These are phyloP conservation scores for Hemicrepidius hirtus DNA, from an alignment of 2,888 invertebrate species.

Conservation along the genomic window DNA sequence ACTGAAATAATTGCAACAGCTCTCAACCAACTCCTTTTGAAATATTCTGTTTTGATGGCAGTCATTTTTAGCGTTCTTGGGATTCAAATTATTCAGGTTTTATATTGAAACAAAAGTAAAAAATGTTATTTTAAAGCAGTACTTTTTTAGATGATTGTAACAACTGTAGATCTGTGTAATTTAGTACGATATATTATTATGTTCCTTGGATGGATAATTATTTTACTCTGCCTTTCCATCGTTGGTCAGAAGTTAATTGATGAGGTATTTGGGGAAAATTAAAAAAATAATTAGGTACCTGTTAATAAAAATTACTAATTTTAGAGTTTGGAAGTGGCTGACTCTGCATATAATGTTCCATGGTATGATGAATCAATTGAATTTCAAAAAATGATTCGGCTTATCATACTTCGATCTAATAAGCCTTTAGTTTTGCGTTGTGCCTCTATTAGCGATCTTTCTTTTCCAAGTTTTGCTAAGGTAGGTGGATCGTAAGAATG, in stretches of 20 bases:
- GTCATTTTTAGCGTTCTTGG: conserved; percentile 25
- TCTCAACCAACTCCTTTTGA: conserved; percentile 22
- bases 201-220: neutral
- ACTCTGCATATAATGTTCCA: conserved; percentile 11
- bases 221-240: neutral
- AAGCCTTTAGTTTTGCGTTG: conserved; percentile 9
- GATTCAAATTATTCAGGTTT: conserved; percentile 26
- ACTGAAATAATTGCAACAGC: neutral
- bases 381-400: conserved; percentile 30
- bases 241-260: conserved; percentile 8
- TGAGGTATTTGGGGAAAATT: neutral
- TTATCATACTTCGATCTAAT: conserved; percentile 20
- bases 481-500: no score
- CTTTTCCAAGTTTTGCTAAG: conserved; percentile 12
- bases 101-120: no score
- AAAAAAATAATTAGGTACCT: neutral
- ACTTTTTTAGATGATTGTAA: conserved; percentile 9
- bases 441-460: conserved; percentile 19
- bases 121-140: no score
- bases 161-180: neutral
- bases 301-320: neutral
- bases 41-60: conserved; percentile 1
- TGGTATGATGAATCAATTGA: conserved; percentile 23
- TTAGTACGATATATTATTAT: neutral
- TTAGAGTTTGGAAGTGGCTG: conserved; percentile 8